Evolutionary conservation across 2,113 vertebrate species (phyloP).

Genomic region (Bambusicola thoracicus): DNA sequence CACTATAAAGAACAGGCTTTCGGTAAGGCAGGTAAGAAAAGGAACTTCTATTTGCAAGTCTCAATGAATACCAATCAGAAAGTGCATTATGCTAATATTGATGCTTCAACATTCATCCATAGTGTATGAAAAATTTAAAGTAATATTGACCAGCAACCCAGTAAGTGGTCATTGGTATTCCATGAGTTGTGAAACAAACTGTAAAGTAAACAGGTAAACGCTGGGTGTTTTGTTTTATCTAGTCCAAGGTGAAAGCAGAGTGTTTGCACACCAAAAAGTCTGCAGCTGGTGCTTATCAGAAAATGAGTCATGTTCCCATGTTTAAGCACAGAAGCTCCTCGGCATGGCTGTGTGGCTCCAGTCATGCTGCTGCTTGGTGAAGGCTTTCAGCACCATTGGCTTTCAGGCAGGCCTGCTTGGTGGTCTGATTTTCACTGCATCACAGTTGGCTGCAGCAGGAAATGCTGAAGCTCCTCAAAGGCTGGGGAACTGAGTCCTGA

Average conservation of each 20-base stretch:
- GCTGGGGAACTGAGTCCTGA: neutral
- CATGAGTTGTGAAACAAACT: neutral
- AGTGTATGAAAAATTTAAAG: constrained; percentile 10
- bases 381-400: accelerated
- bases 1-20: neutral
- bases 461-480: neutral
- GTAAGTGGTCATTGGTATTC: neutral
- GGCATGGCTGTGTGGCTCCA: neutral
- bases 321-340: neutral
- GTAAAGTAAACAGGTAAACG: constrained; percentile 19
- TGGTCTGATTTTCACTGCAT: neutral
- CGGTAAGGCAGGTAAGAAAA: neutral
- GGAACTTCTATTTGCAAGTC: neutral
- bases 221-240: neutral
- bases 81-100: neutral
- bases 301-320: neutral
- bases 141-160: neutral
- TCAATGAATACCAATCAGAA: neutral
- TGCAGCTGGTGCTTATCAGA: neutral
- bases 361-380: accelerated
- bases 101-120: neutral
- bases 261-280: neutral
- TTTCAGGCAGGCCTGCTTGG: neutral
- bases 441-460: neutral
- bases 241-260: neutral